Percentiles rank a stretch among this genome's conserved stretches.
Evolutionary conservation across 2,888 invertebrate species (phyloP).

Genomic region (Creontiades dilutus): DNA sequence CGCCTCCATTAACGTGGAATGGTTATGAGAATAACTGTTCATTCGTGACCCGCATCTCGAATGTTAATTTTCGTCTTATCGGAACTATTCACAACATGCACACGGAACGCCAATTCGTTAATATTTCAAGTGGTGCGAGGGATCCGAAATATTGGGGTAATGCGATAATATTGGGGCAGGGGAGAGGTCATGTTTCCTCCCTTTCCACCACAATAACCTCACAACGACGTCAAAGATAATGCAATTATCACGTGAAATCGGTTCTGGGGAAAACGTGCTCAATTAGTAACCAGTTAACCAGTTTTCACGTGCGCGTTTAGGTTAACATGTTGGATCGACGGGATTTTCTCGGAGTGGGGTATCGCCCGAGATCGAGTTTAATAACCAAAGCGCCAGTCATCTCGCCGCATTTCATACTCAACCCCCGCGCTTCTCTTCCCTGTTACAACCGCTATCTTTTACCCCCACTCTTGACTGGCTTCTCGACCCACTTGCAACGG

Average conservation of each 20-base stretch:
- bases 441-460: background rate
- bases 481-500: slow-evolving; percentile 8
- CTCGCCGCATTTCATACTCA: slow-evolving; percentile 47
- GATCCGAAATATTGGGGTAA: slow-evolving; percentile 33
- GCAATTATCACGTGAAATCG: slow-evolving; percentile 45
- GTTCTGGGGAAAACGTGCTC: slow-evolving; percentile 48
- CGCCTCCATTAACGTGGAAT: too few species aligned
- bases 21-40: background rate
- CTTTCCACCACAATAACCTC: slow-evolving; percentile 47
- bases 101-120: slow-evolving; percentile 25
- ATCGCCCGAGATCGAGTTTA: slow-evolving; percentile 28
- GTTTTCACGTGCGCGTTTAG: slow-evolving; percentile 30
- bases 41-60: background rate
- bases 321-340: slow-evolving; percentile 46
- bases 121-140: slow-evolving; percentile 6
- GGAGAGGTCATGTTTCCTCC: background rate
- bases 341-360: slow-evolving; percentile 13
- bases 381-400: slow-evolving; percentile 58
- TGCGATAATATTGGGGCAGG: slow-evolving; percentile 17
- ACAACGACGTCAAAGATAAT: slow-evolving; percentile 49
- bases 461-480: slow-evolving; percentile 15
- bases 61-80: slow-evolving; percentile 16
- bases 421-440: slow-evolving; percentile 21
- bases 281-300: slow-evolving; percentile 51
- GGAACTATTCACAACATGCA: slow-evolving; percentile 4